These are phyloP conservation scores for Pteruthius melanotis DNA, from an alignment of 2,113 vertebrate genomes.

Conservation along the genomic window DNA sequence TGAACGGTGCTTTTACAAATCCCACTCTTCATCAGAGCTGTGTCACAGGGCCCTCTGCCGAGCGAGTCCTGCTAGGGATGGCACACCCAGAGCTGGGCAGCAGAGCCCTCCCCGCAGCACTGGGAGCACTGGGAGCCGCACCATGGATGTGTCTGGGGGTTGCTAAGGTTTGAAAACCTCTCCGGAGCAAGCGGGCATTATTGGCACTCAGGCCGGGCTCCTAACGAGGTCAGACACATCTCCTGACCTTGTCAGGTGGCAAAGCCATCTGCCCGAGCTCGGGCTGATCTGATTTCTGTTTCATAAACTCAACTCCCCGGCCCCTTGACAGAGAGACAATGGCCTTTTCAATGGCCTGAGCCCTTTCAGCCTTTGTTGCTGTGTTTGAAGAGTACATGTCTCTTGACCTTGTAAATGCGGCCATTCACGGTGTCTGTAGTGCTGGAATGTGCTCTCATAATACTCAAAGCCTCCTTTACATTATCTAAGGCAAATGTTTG, in stretches of 20 bases:
- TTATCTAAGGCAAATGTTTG: slow-evolving; percentile 56
- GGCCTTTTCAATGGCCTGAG: not conserved
- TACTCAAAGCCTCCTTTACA: not conserved
- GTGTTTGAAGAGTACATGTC: not conserved
- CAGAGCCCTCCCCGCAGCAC: not conserved
- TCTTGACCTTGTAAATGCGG: not conserved
- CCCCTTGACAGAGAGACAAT: not conserved
- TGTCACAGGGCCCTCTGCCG: slow-evolving; percentile 63
- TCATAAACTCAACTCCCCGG: not conserved
- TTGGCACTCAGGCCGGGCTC: not conserved
- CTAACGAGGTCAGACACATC: slow-evolving; percentile 28
- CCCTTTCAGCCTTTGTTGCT: not conserved
- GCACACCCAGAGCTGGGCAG: not conserved
- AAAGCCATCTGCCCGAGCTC: not conserved
- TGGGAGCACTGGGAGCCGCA: too few species aligned
- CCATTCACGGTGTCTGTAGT: not conserved
- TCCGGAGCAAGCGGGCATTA: not conserved
- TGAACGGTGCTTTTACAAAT: not conserved
- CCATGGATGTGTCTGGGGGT: too few species aligned
- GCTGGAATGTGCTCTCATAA: not conserved
- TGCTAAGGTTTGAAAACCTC: not conserved
- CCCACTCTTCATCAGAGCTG: not conserved
- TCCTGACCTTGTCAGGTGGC: not conserved
- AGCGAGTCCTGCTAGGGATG: not conserved
- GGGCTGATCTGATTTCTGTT: slow-evolving; percentile 4